These are phyloP conservation scores for Burhinus oedicnemus DNA, from an alignment of 2,113 vertebrate genomes.

Conservation along the genomic window DNA sequence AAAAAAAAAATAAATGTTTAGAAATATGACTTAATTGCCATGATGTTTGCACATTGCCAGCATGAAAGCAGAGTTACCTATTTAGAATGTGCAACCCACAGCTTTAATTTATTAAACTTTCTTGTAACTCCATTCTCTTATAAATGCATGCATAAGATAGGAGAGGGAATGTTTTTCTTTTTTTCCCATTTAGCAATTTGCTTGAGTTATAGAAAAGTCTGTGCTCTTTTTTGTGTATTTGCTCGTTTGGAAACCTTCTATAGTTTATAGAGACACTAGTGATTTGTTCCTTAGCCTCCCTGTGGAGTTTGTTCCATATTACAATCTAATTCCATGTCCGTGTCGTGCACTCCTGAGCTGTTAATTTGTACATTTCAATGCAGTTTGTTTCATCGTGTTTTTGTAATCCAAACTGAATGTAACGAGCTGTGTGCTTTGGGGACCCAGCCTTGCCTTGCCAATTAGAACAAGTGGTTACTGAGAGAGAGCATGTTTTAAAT, in stretches of 20 bases:
- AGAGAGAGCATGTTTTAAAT: conserved; percentile 82
- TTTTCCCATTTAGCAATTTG: conserved; percentile 62
- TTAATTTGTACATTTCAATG: conserved; percentile 83
- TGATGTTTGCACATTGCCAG: conserved; percentile 53
- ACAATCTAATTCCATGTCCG: conserved; percentile 75
- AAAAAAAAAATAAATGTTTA: conserved; percentile 48
- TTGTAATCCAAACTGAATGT: conserved; percentile 83
- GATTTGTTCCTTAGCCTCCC: conserved; percentile 76
- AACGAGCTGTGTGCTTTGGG: conserved; percentile 81
- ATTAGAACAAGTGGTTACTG: conserved; percentile 84
- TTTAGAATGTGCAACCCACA: conserved; percentile 9
- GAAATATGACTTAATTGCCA: conserved; percentile 65
- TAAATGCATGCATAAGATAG: conserved; percentile 21
- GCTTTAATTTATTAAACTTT: conserved; percentile 60
- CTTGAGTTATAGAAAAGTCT: conserved; percentile 72
- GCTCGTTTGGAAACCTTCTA: conserved; percentile 73
- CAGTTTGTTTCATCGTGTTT: conserved; percentile 82
- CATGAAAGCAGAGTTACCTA: conserved; percentile 35
- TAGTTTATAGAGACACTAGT: conserved; percentile 71
- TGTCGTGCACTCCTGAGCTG: conserved; percentile 70
- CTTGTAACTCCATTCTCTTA: conserved; percentile 20
- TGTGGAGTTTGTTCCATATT: conserved; percentile 75
- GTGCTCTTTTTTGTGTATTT: conserved; percentile 63
- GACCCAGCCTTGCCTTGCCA: conserved; percentile 81
- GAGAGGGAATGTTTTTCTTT: conserved; percentile 4